Evolutionary conservation across 2,888 invertebrate species (phyloP), one percentile per base, ranked within the genome.

Genomic region (Melanophora roralis): DNA sequence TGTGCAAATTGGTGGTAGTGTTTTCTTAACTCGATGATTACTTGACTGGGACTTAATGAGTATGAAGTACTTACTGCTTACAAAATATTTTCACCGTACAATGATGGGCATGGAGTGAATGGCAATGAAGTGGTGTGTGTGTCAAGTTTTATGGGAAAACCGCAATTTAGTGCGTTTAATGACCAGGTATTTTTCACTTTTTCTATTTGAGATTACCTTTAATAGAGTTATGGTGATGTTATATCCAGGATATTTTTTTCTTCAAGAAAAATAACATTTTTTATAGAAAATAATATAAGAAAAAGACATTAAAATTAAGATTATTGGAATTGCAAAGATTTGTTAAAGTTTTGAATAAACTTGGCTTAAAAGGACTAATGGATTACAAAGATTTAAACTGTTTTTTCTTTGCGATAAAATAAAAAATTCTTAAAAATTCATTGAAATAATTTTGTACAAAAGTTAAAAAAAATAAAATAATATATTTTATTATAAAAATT

Each of bases 141-240:
- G 36, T 45, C 8, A 62, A 6, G 16, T 71, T 23, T 27, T 55
- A 49, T 65, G 71, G 60, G 47, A 62, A 72, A 72, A 62, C 72
- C 72, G 32, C 72, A 72, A 53, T 72, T 78, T 38, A 72, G 67
- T 72, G 72, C 67, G 78, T 67, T 72, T 72, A 78, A 67, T 78
- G 78, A 72, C 67, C 78, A 72, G 78, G 47, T 72, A 72, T 34
- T 69, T 51, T 21, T 12, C n/a, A 36, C 34, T 65, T 49, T 27
- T 49, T 36, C 9, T n/a, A n/a, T n/a, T n/a, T n/a, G n/a, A 68
- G 51, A 55, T 51, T 71, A 57, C 65, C 65, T 64, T 71, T 57
- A 43, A 59, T 59, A 51, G 36, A 62, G 57, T 73, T 73, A 40
- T 32, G 47, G 27, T 12, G 36, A 27, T 49, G 21, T 27, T 68